phyloP scores from a whole-genome alignment of 2,797 vertebrate genomes.

The Pseudomugil tenellus region DNA sequence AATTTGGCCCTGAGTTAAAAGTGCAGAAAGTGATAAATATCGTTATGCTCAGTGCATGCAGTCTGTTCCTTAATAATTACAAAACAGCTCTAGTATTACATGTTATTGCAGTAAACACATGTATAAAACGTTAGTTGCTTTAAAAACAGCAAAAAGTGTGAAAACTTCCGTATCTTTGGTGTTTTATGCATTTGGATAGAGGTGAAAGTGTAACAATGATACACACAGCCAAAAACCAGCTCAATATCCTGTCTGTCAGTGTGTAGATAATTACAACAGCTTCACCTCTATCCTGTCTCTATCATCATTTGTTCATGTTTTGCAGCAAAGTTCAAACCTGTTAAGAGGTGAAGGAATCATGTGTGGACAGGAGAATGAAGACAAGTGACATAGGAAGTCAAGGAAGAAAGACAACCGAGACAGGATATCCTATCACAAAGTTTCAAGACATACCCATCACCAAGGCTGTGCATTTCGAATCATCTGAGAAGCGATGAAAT shows the following conservation, averaged over 20 bases:
- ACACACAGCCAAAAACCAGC: slow-evolving; percentile 25
- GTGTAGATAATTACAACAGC: no score
- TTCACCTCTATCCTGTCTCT: no score
- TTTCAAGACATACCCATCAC: neutral
- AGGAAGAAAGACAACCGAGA: slow-evolving; percentile 27
- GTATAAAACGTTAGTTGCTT: no score
- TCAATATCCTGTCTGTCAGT: slow-evolving; percentile 65
- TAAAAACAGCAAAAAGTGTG: no score
- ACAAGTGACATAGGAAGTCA: slow-evolving; percentile 24
- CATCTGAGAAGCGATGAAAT: neutral
- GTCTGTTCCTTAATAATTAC: no score
- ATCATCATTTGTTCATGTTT: slow-evolving; percentile 6
- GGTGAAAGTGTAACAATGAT: slow-evolving; percentile 23
- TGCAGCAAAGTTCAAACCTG: neutral
- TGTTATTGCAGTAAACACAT: neutral
- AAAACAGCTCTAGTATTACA: no score
- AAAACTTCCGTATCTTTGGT: neutral
- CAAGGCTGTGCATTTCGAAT: neutral
- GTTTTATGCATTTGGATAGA: neutral
- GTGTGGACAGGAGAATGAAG: slow-evolving; percentile 12
- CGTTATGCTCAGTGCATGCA: no score
- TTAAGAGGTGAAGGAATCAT: slow-evolving; percentile 10
- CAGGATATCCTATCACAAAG: slow-evolving; percentile 44
- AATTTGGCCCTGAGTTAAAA: neutral
- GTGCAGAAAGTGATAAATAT: neutral